These are phyloP conservation scores for Prosapia bicincta DNA, from an alignment of 2,888 invertebrate genomes.

Conservation along the genomic window DNA sequence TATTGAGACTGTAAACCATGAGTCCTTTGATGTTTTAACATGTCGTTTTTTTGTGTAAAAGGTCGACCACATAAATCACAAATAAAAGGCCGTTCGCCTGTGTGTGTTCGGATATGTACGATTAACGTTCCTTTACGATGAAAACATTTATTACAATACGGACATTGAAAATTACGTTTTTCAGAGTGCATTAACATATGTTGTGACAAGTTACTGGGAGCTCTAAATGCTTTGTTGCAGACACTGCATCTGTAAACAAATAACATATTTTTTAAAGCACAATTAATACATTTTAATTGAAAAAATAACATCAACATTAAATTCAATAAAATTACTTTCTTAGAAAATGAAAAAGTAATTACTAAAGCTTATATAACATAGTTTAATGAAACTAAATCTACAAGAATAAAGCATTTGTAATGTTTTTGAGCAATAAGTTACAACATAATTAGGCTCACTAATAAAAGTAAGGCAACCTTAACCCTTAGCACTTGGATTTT, in stretches of 20 bases:
- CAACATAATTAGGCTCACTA: too few species aligned
- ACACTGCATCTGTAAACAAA: conserved; percentile 38
- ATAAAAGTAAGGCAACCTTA: too few species aligned
- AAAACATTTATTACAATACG: conserved; percentile 42
- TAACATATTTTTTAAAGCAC: too few species aligned
- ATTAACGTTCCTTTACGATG: conserved; percentile 42
- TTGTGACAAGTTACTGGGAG: conserved; percentile 44
- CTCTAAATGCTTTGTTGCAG: conserved; percentile 44
- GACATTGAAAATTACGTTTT: conserved; percentile 41
- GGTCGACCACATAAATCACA: conserved; percentile 42
- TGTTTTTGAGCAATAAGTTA: too few species aligned
- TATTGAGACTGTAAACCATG: conserved; percentile 32
- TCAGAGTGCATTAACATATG: conserved; percentile 43
- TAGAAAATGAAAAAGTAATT: too few species aligned
- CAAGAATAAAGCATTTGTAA: too few species aligned
- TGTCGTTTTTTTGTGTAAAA: conserved; percentile 44
- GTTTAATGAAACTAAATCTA: too few species aligned
- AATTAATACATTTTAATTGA: too few species aligned
- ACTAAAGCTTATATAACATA: too few species aligned
- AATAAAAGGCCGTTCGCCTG: conserved; percentile 42
- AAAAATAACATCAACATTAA: too few species aligned
- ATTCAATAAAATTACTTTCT: too few species aligned
- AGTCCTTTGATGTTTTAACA: conserved; percentile 43
- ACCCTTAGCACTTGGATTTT: too few species aligned
- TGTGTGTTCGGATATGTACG: conserved; percentile 44